Conservation (phyloP, 1,140 invertebrate genomes). For the Aphelenchoides fujianensis region DNA sequence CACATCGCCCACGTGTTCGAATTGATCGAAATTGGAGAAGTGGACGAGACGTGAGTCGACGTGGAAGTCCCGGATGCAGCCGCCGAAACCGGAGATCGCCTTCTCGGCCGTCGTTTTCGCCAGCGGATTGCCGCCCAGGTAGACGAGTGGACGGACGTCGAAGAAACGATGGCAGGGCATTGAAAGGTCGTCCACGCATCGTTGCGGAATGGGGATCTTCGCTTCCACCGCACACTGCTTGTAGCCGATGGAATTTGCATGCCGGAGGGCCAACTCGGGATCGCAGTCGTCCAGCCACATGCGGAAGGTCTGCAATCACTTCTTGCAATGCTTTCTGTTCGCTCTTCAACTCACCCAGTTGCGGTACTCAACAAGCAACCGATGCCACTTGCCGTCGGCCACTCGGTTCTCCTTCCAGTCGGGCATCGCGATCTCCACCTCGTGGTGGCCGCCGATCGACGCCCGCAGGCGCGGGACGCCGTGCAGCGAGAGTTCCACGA, state of each 20-base stretch:
- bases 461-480: slow-evolving; percentile 80
- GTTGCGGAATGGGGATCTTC: slow-evolving; percentile 64
- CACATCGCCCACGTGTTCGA: slow-evolving; percentile 54
- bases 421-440: slow-evolving; percentile 69
- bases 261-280: slow-evolving; percentile 70
- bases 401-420: slow-evolving; percentile 71
- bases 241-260: slow-evolving; percentile 68
- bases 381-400: slow-evolving; percentile 87
- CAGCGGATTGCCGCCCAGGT: slow-evolving; percentile 82
- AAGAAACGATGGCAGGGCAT: slow-evolving; percentile 90
- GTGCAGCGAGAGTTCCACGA: slow-evolving; percentile 81
- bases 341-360: slow-evolving; percentile 74
- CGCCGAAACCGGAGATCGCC: slow-evolving; percentile 36
- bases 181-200: slow-evolving; percentile 72
- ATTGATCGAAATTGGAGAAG: slow-evolving; percentile 50
- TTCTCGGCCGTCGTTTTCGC: neutral
- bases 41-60: slow-evolving; percentile 48
- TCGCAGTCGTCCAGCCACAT: slow-evolving; percentile 87
- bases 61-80: slow-evolving; percentile 53
- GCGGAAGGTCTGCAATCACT: slow-evolving; percentile 71
- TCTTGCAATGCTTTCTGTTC: slow-evolving; percentile 7
- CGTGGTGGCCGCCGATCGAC: slow-evolving; percentile 76
- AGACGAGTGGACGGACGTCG: slow-evolving; percentile 88
- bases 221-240: slow-evolving; percentile 79
- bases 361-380: slow-evolving; percentile 78